phyloP scores from a whole-genome alignment of 2,113 vertebrate species.

The Festucalex cinctus region DNA sequence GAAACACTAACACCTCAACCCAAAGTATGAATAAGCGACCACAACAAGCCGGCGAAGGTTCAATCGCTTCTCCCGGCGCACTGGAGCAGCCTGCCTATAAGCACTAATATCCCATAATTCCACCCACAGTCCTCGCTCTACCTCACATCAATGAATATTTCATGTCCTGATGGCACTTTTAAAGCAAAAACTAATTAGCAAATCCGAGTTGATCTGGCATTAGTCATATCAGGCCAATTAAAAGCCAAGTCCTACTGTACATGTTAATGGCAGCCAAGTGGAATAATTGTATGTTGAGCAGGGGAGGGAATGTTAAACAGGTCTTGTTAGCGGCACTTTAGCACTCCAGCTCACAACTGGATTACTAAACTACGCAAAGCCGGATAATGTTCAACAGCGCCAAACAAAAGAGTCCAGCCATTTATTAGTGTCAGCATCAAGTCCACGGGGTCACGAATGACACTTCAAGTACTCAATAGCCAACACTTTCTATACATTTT shows the following conservation, averaged over 20 bases:
- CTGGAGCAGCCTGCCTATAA: constrained; percentile 53
- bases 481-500: too few relatives aligned
- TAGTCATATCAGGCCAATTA: constrained; percentile 77
- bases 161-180: constrained; percentile 77
- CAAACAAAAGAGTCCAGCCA: constrained; percentile 57
- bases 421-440: constrained; percentile 62
- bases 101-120: constrained; percentile 72
- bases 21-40: constrained; percentile 67
- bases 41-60: constrained; percentile 63
- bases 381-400: constrained; percentile 58
- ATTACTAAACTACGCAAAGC: constrained; percentile 72
- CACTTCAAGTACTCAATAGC: constrained; percentile 21
- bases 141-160: constrained; percentile 77
- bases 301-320: constrained; percentile 78
- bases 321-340: constrained; percentile 79
- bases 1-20: constrained; percentile 64
- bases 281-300: constrained; percentile 78
- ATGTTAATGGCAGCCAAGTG: constrained; percentile 74
- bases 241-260: constrained; percentile 71
- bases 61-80: constrained; percentile 54
- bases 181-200: constrained; percentile 78
- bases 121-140: constrained; percentile 69
- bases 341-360: constrained; percentile 71
- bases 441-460: constrained; percentile 55
- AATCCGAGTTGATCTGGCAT: constrained; percentile 79